These are phyloP conservation scores for Temnothorax ravouxi DNA, from an alignment of 2,888 invertebrate species.

Conservation along the genomic window DNA sequence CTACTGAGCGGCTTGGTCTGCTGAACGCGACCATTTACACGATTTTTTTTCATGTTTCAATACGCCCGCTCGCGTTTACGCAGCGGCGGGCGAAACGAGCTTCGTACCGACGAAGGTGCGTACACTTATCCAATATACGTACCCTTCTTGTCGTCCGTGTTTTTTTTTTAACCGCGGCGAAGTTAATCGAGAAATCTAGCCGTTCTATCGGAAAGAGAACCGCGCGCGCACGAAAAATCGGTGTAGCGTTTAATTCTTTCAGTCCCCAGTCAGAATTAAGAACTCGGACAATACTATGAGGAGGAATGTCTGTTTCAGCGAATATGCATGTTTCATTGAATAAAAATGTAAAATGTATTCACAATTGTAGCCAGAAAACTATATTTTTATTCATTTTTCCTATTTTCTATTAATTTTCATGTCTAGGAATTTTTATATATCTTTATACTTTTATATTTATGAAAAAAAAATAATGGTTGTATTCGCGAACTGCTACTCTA, in stretches of 20 bases:
- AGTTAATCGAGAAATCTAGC: slow-evolving; percentile 70
- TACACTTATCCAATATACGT: slow-evolving; percentile 41
- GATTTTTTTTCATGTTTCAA: slow-evolving; percentile 67
- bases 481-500: neutral
- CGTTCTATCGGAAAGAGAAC: slow-evolving; percentile 68
- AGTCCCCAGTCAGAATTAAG: neutral
- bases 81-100: slow-evolving; percentile 49
- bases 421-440: neutral
- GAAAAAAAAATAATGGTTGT: neutral
- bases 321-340: neutral
- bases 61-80: slow-evolving; percentile 31
- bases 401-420: neutral
- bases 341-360: neutral
- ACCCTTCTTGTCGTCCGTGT: slow-evolving; percentile 52
- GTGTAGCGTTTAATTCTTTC: slow-evolving; percentile 22
- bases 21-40: too few relatives aligned
- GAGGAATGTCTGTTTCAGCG: neutral
- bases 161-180: slow-evolving; percentile 52
- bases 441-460: neutral
- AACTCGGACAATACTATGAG: neutral
- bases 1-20: too few relatives aligned
- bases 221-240: slow-evolving; percentile 37
- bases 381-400: neutral
- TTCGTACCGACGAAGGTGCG: slow-evolving; percentile 47
- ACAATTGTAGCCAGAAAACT: neutral